phyloP scores from a whole-genome alignment of 2,797 vertebrate species.

The Pygocentrus nattereri region DNA sequence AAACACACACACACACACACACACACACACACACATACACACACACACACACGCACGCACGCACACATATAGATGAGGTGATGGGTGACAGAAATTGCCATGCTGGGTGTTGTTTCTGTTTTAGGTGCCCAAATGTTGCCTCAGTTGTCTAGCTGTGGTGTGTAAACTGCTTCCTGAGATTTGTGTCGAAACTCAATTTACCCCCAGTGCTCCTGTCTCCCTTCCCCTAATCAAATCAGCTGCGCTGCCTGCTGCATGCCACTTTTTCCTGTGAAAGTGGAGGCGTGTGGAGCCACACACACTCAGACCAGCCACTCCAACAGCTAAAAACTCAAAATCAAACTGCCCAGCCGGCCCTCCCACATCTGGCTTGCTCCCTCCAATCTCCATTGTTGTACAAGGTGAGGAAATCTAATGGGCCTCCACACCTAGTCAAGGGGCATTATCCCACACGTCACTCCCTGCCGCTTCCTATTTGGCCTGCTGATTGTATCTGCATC shows the following conservation, averaged over 20 bases:
- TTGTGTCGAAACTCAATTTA: conserved; percentile 72
- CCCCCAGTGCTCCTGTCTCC: conserved; percentile 53
- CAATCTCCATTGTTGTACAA: conserved; percentile 52
- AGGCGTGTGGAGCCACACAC: conserved; percentile 33
- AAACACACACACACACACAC: conserved; percentile 31
- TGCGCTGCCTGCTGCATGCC: conserved; percentile 67
- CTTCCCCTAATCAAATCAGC: conserved; percentile 71
- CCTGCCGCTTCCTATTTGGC: conserved; percentile 52
- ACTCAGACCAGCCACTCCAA: conserved; percentile 27
- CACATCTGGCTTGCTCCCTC: neutral
- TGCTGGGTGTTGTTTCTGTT: conserved; percentile 37
- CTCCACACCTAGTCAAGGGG: conserved; percentile 54
- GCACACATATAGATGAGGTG: conserved; percentile 30
- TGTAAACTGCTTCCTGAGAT: conserved; percentile 68
- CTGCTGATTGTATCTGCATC: conserved; percentile 64
- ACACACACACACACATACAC: conserved; percentile 38
- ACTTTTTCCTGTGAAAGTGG: conserved; percentile 61
- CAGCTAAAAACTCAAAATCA: conserved; percentile 2
- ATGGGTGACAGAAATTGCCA: conserved; percentile 42
- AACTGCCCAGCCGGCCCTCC: conserved; percentile 6
- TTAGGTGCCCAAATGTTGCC: conserved; percentile 29
- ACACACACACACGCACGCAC: conserved; percentile 32
- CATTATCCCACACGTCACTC: conserved; percentile 46
- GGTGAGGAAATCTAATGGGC: conserved; percentile 67
- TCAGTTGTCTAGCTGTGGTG: conserved; percentile 56